Conservation (phyloP, 2,888 invertebrate species). For the Drosophila peninsularis region DNA sequence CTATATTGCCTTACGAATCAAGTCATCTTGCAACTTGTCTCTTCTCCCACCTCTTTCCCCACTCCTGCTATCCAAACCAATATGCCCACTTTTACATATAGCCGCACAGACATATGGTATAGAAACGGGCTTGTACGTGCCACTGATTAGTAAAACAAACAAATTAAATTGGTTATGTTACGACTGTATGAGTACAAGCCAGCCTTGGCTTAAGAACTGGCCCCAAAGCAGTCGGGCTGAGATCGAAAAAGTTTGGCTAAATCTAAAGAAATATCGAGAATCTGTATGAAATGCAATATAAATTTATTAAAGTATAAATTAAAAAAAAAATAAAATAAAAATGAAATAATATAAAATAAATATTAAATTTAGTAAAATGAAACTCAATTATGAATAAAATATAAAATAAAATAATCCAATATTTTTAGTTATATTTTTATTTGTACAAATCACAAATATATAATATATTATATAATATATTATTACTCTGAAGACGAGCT, state of each 20-base stretch:
- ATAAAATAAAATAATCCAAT: too few species aligned
- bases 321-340: too few species aligned
- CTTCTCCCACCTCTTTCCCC: not conserved
- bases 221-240: conserved; percentile 22
- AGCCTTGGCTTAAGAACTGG: conserved; percentile 24
- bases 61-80: not conserved
- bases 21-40: too few species aligned
- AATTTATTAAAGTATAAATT: too few species aligned
- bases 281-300: too few species aligned
- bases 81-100: not conserved
- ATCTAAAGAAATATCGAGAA: not conserved
- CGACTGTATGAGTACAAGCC: conserved; percentile 3
- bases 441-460: too few species aligned
- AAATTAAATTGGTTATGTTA: conserved; percentile 67
- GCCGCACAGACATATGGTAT: not conserved
- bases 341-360: not conserved
- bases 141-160: conserved; percentile 79
- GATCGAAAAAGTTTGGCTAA: conserved; percentile 5
- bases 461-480: not conserved
- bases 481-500: conserved; percentile 15
- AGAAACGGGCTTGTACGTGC: conserved; percentile 69
- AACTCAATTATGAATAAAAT: too few species aligned
- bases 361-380: not conserved
- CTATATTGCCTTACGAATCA: too few species aligned
- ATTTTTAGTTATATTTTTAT: too few species aligned